These are phyloP conservation scores for Sycophila texana DNA, from an alignment of 2,888 invertebrate genomes.

Conservation along the genomic window DNA sequence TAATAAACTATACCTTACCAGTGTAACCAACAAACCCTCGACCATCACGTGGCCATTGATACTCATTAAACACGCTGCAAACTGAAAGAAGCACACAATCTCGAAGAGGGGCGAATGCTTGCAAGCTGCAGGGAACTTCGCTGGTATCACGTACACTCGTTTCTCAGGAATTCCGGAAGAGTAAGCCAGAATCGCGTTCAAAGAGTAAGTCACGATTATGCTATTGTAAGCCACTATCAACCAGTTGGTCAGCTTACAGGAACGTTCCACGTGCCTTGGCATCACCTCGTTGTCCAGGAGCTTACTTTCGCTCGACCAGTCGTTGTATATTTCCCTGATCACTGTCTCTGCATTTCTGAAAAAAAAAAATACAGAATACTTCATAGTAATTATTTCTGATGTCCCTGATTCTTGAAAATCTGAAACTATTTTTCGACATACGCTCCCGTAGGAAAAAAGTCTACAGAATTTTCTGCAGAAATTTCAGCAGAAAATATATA, in stretches of 20 bases:
- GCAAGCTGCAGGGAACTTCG: constrained; percentile 13
- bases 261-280: constrained; percentile 4
- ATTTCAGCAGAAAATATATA: too few relatives aligned
- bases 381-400: too few relatives aligned
- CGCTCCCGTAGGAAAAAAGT: too few relatives aligned
- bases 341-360: background rate
- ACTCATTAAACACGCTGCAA: background rate
- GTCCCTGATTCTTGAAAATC: too few relatives aligned
- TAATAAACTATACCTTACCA: background rate
- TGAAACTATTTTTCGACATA: too few relatives aligned
- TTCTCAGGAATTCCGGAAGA: background rate
- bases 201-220: background rate
- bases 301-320: constrained; percentile 7
- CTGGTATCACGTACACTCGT: constrained; percentile 8
- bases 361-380: too few relatives aligned
- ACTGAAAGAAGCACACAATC: constrained; percentile 10
- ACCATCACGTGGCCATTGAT: constrained; percentile 7
- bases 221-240: constrained; percentile 9
- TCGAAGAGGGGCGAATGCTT: constrained; percentile 30
- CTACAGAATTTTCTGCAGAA: too few relatives aligned
- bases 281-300: background rate
- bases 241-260: background rate
- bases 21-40: constrained; percentile 14
- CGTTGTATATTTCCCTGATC: constrained; percentile 6
- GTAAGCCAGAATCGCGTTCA: constrained; percentile 6